Base-by-base conservation (phyloP, 2,888 invertebrate species). In the Lordiphosa andalusiaca region DNA sequence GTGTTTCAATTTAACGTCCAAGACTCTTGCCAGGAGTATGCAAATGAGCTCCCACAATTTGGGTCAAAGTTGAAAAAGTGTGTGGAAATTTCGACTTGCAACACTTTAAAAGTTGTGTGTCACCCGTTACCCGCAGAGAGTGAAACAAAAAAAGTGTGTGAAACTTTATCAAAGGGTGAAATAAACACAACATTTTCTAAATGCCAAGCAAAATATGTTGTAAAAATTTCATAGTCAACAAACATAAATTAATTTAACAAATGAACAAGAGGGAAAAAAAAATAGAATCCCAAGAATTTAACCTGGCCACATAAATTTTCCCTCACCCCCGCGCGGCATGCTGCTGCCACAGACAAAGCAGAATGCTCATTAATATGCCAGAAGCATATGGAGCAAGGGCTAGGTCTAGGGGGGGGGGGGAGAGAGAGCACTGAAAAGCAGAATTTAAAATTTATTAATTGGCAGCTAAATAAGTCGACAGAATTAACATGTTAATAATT, bases 401-500 rank as follows among this genome's bases (percentile, higher is more conserved):
- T 9, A n/a, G n/a, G n/a, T n/a, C 9, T 12, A 2, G n/a, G 2
- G 23, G 4, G 6, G 25, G 19, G n/a, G 30, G 3, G 40, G 10
- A 46, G 49, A 60, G 3, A 36, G 10, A 46, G 49, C 58, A 57
- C 55, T 58, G 46, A 30, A n/a, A 12, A 19, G 41, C 50, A 35
- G 40, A 64, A 48, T 68, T 52, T 61, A 65, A 80, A 84, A 85
- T 85, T 84, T 83, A 83, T 83, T 83, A 83, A 83, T 83, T 83
- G 83, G 65, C 85, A 84, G 83, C 84, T 75, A 85, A 84, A 84
- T 78, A 84, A 85, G 86, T 71, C 68, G 68, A 54, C 55, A 38
- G 86, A 68, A 85, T 85, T 84, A 78, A 85, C 86, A 85, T 74
- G 84, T 78, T 85, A 64, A 84, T 84, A 85, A 84, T 85, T 84